Conservation (phyloP, 2,888 invertebrate species). For the Stenchaetothrips biformis region DNA sequence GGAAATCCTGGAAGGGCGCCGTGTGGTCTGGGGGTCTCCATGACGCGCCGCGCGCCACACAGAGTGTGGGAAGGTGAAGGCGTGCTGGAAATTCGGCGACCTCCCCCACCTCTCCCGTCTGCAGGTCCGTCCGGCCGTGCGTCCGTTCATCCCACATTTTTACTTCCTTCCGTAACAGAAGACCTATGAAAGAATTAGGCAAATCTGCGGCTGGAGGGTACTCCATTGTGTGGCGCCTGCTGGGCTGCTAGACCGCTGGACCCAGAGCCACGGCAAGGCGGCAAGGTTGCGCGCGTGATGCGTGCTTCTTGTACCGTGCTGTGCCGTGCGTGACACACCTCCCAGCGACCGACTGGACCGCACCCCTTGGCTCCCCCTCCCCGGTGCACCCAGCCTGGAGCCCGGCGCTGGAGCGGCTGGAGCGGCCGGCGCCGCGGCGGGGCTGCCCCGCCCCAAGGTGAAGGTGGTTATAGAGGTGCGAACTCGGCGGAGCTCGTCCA, state of each 20-base stretch:
- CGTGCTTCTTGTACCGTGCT: not conserved
- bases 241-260: no score
- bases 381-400: not conserved
- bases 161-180: not conserved
- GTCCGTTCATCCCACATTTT: not conserved
- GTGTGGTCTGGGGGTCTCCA: no score
- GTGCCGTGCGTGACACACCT: no score
- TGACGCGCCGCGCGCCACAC: no score
- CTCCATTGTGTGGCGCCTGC: no score
- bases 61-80: no score
- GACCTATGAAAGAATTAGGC: not conserved
- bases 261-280: no score
- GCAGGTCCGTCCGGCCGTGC: not conserved
- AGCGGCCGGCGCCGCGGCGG: not conserved
- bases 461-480: slow-evolving; percentile 7
- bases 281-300: no score
- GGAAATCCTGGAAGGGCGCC: no score
- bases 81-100: no score
- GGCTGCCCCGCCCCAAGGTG: not conserved
- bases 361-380: not conserved
- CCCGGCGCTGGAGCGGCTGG: not conserved
- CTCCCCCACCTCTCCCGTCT: not conserved
- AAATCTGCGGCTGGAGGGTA: not conserved
- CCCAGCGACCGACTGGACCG: not conserved
- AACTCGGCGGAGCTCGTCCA: not conserved